Evolutionary conservation across 92 coral and sea anemone genomes (phyloP).

Genomic region (Zoanthus gigantus): DNA sequence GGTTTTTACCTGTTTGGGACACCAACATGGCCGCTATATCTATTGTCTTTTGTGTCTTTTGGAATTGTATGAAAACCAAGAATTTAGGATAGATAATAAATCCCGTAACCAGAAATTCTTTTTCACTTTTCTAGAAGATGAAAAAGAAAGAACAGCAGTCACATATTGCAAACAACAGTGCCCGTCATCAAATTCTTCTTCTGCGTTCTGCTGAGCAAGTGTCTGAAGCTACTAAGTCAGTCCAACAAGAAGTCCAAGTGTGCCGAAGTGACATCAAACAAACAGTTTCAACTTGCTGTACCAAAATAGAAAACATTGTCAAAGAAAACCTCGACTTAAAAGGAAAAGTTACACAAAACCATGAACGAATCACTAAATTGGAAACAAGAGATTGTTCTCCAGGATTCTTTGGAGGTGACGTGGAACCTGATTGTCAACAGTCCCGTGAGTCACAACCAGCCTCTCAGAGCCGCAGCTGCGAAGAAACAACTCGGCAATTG

Average conservation of each 20-base stretch:
- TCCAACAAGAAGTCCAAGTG: background rate
- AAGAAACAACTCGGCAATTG: background rate
- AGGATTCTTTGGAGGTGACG: background rate
- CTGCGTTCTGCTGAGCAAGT: background rate
- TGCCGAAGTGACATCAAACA: background rate
- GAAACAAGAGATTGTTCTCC: background rate
- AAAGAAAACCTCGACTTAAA: slow-evolving; percentile 7
- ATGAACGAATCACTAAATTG: background rate
- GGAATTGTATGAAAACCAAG: too few species aligned
- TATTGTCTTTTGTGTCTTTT: too few species aligned
- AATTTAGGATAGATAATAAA: too few species aligned
- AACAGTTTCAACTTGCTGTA: background rate
- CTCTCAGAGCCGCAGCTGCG: background rate
- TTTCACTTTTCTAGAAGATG: slow-evolving; percentile 2
- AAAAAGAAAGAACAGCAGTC: slow-evolving; percentile 21
- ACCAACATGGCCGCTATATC: too few species aligned
- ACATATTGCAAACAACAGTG: slow-evolving; percentile 4
- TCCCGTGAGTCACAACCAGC: background rate
- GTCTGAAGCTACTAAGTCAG: background rate
- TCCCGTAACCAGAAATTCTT: background rate
- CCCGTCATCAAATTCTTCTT: background rate
- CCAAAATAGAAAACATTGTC: background rate
- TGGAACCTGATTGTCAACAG: background rate
- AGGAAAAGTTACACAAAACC: background rate
- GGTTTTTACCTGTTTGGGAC: too few species aligned